These are phyloP conservation scores for Drosophila histrio DNA, from an alignment of 2,888 invertebrate genomes.

Conservation along the genomic window DNA sequence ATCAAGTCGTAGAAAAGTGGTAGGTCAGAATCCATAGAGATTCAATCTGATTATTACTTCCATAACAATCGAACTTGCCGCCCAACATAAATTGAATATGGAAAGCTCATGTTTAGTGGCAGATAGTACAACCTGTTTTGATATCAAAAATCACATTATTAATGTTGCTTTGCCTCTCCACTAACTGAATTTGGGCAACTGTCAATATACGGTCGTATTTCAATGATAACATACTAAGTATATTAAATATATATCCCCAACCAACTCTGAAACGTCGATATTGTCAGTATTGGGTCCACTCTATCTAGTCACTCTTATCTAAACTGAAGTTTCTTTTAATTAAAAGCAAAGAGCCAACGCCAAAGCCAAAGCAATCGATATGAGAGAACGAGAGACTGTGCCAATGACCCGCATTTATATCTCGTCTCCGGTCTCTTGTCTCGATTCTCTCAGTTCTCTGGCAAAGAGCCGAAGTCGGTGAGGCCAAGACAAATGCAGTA, in stretches of 20 bases:
- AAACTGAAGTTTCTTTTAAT: conserved; percentile 76
- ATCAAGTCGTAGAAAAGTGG: background rate
- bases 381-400: conserved; percentile 36
- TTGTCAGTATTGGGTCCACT: conserved; percentile 48
- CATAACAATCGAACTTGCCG: conserved; percentile 19
- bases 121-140: conserved; percentile 65
- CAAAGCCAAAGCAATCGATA: conserved; percentile 37
- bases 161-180: conserved; percentile 41
- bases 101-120: conserved; percentile 65
- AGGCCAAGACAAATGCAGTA: conserved; percentile 73
- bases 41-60: conserved; percentile 25
- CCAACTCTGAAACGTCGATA: conserved; percentile 49
- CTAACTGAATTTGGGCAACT: conserved; percentile 45
- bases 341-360: conserved; percentile 58
- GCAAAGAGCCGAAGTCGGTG: conserved; percentile 30
- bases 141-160: conserved; percentile 72
- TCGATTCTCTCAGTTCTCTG: conserved; percentile 18
- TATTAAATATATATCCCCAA: conserved; percentile 49
- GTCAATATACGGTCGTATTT: conserved; percentile 62
- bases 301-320: conserved; percentile 72
- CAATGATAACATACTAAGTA: conserved; percentile 64
- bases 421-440: conserved; percentile 3
- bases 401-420: conserved; percentile 76
- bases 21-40: conserved; percentile 9
- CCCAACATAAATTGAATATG: conserved; percentile 56